phyloP scores from a whole-genome alignment of 1,140 invertebrate genomes.

The Drosophila rhopaloa region DNA sequence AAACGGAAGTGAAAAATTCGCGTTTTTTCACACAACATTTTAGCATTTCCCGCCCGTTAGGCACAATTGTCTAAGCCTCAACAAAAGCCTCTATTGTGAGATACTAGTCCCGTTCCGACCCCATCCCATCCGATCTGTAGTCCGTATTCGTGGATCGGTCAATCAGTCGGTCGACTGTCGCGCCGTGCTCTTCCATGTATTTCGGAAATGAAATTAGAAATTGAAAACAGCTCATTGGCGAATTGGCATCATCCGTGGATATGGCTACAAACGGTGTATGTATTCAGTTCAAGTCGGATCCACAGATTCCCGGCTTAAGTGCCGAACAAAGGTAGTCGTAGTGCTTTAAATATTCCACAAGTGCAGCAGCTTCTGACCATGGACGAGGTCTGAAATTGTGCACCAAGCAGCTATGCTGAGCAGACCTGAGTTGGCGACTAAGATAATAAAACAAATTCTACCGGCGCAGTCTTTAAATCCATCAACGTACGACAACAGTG shows the following conservation, averaged over 20 bases:
- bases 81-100: conserved; percentile 75
- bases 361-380: conserved; percentile 42
- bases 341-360: conserved; percentile 38
- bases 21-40: conserved; percentile 80
- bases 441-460: conserved; percentile 29
- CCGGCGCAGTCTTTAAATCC: conserved; percentile 25
- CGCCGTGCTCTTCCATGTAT: conserved; percentile 56
- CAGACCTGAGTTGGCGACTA: conserved; percentile 13
- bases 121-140: conserved; percentile 10
- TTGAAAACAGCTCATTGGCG: conserved; percentile 79
- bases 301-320: conserved; percentile 37
- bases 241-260: conserved; percentile 84
- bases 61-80: conserved; percentile 56
- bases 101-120: conserved; percentile 54
- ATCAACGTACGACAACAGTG: conserved; percentile 34
- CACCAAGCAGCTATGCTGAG: conserved; percentile 29
- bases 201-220: conserved; percentile 84
- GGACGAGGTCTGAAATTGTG: conserved; percentile 43
- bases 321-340: conserved; percentile 31
- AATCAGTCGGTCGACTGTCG: conserved; percentile 43
- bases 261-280: conserved; percentile 83
- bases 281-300: conserved; percentile 35
- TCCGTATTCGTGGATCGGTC: conserved; percentile 41
- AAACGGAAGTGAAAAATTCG: conserved; percentile 81
- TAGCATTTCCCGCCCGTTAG: conserved; percentile 77